Evolutionary conservation across 2,888 invertebrate species (phyloP), one percentile per base, ranked within the genome.

Genomic region (Polyploca ridens): DNA sequence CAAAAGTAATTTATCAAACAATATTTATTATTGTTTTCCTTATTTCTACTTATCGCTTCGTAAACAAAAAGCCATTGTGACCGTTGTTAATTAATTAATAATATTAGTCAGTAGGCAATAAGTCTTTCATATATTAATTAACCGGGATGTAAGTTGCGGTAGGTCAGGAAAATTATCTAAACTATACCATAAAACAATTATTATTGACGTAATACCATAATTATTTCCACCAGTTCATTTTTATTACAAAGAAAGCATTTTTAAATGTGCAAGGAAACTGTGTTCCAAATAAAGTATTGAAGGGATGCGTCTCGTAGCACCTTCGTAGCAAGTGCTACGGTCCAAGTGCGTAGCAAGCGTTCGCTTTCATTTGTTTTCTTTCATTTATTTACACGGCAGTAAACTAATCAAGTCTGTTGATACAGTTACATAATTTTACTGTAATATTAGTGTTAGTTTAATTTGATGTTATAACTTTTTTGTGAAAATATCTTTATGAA

Each of bases 131-230:
- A n/a, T 54, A 19, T 6, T 54, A 19, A 19, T 19, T 54, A 54
- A 54, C 60, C 16, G 62, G 61, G 62, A 60, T 78, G 76, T 78
- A 79, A 33, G 74, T 79, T 79, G 78, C 16, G 72, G 65, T 77
- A 80, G 82, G 82, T 81, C 80, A 80, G 69, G 81, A 71, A 61
- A 63, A 65, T 49, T 33, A 54, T 46, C 57, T 60, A 63, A 66
- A 63, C 62, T 65, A 38, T n/a, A 38, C 10, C 8, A 10, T 38
- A 10, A 10, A 38, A 38, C 10, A 10, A 41, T 13, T 13, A 13
- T 41, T 5, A 41, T 41, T 13, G 13, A 41, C 3, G 41, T 41
- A 13, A 41, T 13, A 41, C 41, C 3, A 13, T 5, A 41, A 13
- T 27, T 41, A 13, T 41, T 38, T 41, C 13, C 3, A 41, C 41